These are phyloP conservation scores for Drosophila tripunctata DNA, from an alignment of 2,888 invertebrate species.

Conservation along the genomic window DNA sequence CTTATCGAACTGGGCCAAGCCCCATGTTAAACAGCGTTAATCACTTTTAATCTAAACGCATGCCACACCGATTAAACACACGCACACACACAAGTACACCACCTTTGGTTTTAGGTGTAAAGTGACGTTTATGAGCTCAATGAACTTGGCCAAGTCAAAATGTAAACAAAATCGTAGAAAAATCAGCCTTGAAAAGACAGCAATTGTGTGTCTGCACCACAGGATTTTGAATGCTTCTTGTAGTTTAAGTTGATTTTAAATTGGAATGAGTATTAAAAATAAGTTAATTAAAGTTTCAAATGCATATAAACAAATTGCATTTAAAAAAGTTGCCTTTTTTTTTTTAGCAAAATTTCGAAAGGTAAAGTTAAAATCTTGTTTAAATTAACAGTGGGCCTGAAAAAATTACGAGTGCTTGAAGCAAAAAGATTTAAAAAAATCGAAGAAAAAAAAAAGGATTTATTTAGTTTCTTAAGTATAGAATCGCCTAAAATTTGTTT, in stretches of 20 bases:
- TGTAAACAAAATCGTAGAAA: constrained; percentile 31
- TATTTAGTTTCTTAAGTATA: too few relatives aligned
- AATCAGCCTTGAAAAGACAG: constrained; percentile 24
- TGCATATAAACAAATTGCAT: background rate
- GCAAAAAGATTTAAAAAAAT: too few relatives aligned
- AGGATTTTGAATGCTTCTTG: constrained; percentile 1
- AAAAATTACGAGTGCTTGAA: too few relatives aligned
- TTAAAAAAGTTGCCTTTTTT: too few relatives aligned
- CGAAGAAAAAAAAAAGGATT: too few relatives aligned
- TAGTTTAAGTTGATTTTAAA: background rate
- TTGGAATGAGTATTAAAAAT: background rate
- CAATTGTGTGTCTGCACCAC: background rate
- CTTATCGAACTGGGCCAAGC: constrained; percentile 29
- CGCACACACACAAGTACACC: background rate
- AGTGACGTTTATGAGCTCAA: constrained; percentile 51
- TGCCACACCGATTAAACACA: constrained; percentile 6
- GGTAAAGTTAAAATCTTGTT: too few relatives aligned
- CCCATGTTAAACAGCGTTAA: constrained; percentile 17
- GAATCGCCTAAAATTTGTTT: too few relatives aligned
- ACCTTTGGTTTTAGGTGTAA: constrained; percentile 9
- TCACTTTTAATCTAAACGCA: constrained; percentile 18
- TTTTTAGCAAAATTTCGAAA: too few relatives aligned
- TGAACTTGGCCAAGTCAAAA: constrained; percentile 39
- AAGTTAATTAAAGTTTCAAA: background rate
- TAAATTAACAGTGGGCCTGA: too few relatives aligned